Evolutionary conservation across 2,113 vertebrate species (phyloP).

Genomic region (Oxygymnocypris stewartii): DNA sequence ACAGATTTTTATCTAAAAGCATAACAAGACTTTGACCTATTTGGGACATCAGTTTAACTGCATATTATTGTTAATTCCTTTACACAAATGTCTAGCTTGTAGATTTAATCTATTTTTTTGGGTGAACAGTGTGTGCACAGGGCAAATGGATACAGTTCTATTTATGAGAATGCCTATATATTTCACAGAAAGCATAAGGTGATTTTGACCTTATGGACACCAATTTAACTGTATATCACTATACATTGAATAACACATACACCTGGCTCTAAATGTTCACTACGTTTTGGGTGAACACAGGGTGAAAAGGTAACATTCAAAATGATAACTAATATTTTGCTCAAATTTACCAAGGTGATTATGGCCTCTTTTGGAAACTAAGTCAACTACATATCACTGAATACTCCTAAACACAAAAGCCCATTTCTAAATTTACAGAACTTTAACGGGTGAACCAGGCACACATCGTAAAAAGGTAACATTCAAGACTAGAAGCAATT

Average conservation of each 20-base stretch:
- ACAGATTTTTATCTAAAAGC: too few species aligned
- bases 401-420: neutral
- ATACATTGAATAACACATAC: neutral
- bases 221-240: neutral
- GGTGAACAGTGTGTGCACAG: neutral
- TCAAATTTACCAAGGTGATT: neutral
- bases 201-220: neutral
- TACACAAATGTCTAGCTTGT: too few species aligned
- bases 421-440: neutral
- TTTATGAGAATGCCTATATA: neutral
- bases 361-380: neutral
- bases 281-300: neutral
- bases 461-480: neutral
- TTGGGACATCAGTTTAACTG: neutral
- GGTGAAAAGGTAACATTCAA: conserved; percentile 4
- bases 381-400: neutral
- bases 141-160: neutral
- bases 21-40: too few species aligned
- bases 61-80: neutral
- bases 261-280: neutral
- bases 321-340: neutral
- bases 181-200: neutral
- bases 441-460: neutral
- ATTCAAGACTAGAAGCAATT: neutral
- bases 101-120: neutral